These are phyloP conservation scores for Cynopterus brachyotis DNA, from an alignment of 2,113 vertebrate genomes.

Conservation along the genomic window DNA sequence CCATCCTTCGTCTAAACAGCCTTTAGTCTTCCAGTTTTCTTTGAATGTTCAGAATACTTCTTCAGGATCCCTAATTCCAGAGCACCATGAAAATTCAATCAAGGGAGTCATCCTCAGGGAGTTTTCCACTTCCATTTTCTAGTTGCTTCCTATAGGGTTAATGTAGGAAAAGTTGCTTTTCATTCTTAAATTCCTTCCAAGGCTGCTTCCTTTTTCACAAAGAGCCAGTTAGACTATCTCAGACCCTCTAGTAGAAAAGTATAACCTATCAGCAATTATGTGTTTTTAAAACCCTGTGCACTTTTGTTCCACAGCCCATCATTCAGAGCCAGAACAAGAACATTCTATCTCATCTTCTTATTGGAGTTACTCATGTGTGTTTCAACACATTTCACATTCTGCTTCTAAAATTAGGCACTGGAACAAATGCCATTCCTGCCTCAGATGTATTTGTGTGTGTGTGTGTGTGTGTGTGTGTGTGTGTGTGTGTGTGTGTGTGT, in stretches of 20 bases:
- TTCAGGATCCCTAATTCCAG: background rate
- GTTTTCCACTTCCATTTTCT: background rate
- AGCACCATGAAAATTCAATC: background rate
- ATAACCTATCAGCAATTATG: background rate
- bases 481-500: conserved; percentile 50
- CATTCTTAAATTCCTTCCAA: background rate
- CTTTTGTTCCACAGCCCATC: background rate
- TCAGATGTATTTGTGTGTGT: conserved; percentile 13
- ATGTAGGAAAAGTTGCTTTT: background rate
- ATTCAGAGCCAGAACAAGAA: background rate
- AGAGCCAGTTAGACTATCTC: background rate
- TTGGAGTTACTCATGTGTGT: background rate
- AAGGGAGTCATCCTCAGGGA: background rate
- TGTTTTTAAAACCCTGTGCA: background rate
- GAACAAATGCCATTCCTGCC: conserved; percentile 40
- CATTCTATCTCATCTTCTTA: background rate
- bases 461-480: background rate
- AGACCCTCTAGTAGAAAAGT: background rate
- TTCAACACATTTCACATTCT: conserved; percentile 1
- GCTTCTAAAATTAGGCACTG: conserved; percentile 68
- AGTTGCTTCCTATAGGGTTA: background rate
- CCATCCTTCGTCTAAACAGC: background rate
- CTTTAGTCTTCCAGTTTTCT: background rate
- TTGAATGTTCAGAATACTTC: background rate
- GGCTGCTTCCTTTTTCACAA: background rate